Evolutionary conservation across 2,888 invertebrate genomes (phyloP), one percentile per base, ranked within the genome.

Genomic region (Listrodromus nycthemerus): DNA sequence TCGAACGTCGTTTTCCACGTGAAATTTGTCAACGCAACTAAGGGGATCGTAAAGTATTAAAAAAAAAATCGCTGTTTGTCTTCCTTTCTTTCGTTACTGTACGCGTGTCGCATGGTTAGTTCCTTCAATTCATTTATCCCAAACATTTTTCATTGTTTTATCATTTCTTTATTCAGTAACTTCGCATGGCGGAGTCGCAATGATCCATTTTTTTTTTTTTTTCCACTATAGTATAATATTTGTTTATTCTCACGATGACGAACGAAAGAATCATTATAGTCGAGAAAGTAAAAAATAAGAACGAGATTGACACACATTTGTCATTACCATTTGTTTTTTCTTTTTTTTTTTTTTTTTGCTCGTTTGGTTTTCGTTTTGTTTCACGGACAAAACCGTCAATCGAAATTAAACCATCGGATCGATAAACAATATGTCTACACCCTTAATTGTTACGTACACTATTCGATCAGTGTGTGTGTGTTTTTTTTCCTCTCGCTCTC

Each of bases 371-470:
- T 33, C 19, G 37, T 70, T 37, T 58, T 19, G 16, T 61, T 37
- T 61, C 30, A 61, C 58, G 58, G 61, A 58, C 58, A 50, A 69
- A 27, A 37, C 21, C 71, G 45, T 73, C 58, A 55, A n/a, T 55
- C 61, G 50, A 75, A 75, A 37, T 52, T 3, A 75, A 65, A 75
- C 16, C 5, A 65, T 37, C 50, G 71, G 61, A 61, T 61, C 30
- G 30, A 61, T 58, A 58, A 58, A 79, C 74, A 78, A 84, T 65
- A 71, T 67, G 83, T 83, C 80, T 84, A 83, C 84, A 85, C 82
- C 79, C 85, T 85, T 84, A 85, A 83, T 85, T 77, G 65, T 82
- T 83, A 83, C 83, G 75, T 85, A 85, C 85, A 83, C 83, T 83
- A 85, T 83, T 83, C 78, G 83, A 83, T 70, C 83, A 76, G 75